A percentile compares a stretch with the other conserved stretches of the same genome.
These are phyloP conservation scores for Hemitrygon akajei DNA, from an alignment of 2,797 vertebrate genomes.

Conservation along the genomic window DNA sequence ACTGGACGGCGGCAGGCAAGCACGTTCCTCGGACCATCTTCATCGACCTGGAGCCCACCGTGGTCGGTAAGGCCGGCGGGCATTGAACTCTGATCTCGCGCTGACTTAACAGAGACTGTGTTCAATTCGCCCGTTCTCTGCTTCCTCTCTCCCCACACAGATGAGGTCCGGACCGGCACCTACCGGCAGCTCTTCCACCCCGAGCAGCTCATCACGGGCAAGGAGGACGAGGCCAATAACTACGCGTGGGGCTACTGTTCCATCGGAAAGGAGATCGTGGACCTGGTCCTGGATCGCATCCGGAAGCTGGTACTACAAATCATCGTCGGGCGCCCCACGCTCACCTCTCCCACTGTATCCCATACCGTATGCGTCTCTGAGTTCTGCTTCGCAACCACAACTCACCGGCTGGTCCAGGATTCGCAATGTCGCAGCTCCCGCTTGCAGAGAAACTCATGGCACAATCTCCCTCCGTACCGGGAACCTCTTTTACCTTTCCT, in stretches of 20 bases:
- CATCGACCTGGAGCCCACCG: background rate
- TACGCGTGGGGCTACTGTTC: conserved; percentile 6
- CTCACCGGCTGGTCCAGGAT: background rate
- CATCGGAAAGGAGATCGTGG: background rate
- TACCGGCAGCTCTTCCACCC: conserved; percentile 21
- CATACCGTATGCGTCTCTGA: too few relatives aligned
- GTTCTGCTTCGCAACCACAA: background rate
- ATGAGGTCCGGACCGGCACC: background rate
- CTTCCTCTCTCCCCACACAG: background rate
- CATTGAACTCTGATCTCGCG: too few relatives aligned
- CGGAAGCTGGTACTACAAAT: background rate
- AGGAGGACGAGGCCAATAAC: conserved; percentile 20
- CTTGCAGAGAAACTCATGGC: too few relatives aligned
- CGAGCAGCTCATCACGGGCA: background rate
- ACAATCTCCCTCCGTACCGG: background rate
- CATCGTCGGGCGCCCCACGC: background rate
- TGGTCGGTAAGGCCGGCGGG: background rate
- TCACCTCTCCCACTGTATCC: background rate
- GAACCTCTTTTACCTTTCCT: background rate
- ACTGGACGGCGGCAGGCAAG: background rate
- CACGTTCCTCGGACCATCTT: background rate
- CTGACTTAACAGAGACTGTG: background rate
- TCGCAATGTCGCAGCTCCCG: background rate
- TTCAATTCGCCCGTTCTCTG: background rate
- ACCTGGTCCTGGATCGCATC: conserved; percentile 2